A percentile compares a stretch with the other conserved stretches of the same genome.
These are phyloP conservation scores for Macheiramphus alcinus DNA, from an alignment of 2,113 vertebrate species.

Conservation along the genomic window DNA sequence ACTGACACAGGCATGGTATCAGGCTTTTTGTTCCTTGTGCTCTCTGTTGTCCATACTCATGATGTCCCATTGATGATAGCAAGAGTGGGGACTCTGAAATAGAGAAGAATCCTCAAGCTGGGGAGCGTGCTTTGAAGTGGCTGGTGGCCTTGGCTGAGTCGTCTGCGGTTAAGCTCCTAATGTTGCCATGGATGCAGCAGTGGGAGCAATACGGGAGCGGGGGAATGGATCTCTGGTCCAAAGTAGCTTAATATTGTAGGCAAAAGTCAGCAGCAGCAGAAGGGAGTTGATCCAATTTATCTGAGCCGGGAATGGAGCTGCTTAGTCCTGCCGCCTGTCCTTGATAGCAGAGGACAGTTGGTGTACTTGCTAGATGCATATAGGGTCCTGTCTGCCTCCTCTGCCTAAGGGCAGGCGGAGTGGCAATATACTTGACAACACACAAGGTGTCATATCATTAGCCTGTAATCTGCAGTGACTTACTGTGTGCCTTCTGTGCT, in stretches of 20 bases:
- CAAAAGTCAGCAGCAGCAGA: constrained; percentile 23
- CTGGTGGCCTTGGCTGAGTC: constrained; percentile 18
- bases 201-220: not conserved
- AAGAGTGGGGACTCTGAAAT: not conserved
- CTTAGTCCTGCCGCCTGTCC: constrained; percentile 3
- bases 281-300: constrained; percentile 6
- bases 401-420: not conserved
- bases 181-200: constrained; percentile 36
- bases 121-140: constrained; percentile 26
- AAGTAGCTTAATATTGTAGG: constrained; percentile 33
- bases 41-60: not conserved
- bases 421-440: not conserved
- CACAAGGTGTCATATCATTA: constrained; percentile 18
- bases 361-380: not conserved
- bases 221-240: not conserved
- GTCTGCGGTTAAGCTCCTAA: constrained; percentile 15
- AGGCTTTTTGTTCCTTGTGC: not conserved
- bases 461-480: constrained; percentile 12
- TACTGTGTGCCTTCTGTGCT: not conserved
- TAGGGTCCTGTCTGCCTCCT: not conserved
- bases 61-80: constrained; percentile 27
- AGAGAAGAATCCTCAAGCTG: constrained; percentile 10
- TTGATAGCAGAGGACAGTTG: not conserved
- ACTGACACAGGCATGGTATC: not conserved
- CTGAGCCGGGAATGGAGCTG: not conserved